Base-by-base conservation (phyloP, 2,888 invertebrate genomes). In the Psococerastis gibbosa region DNA sequence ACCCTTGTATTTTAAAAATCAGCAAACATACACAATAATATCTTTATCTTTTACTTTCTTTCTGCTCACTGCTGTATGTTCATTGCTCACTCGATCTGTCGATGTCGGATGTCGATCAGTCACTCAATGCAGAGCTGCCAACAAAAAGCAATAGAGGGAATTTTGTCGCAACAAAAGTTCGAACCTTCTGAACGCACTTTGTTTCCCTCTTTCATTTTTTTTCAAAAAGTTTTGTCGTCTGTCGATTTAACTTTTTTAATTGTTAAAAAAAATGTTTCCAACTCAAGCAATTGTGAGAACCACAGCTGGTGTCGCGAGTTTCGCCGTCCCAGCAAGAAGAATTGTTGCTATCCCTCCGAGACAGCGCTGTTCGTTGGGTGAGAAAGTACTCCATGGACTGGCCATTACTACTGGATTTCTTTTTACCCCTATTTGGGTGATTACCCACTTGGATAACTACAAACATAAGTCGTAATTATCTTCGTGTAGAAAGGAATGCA, bases 11-110 rank as follows among this genome's bases (percentile, higher is more conserved):
- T n/a, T n/a, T n/a, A n/a, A n/a, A n/a, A n/a, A n/a, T n/a, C n/a
- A n/a, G n/a, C n/a, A n/a, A n/a, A n/a, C 18, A 22, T 45, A 42
- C 32, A 38, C 41, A 34, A 32, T 27, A 27, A 27, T 27, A 27
- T 27, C 11, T 27, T 11, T 27, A 11, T 27, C 11, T 11, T 27
- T 27, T 27, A 9, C 27, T 27, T 27, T 27, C 27, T 27, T 27
- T 27, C 11, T 27, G 27, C 27, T 11, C 27, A 27, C 11, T 9
- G n/a, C n/a, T n/a, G n/a, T n/a, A n/a, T n/a, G n/a, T n/a, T n/a
- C n/a, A n/a, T n/a, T n/a, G n/a, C n/a, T n/a, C n/a, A n/a, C n/a
- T n/a, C n/a, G n/a, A n/a, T n/a, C n/a, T n/a, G n/a, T n/a, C n/a
- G n/a, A n/a, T n/a, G n/a, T n/a, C n/a, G n/a, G n/a, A n/a, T n/a